Conservation (phyloP, 2,888 invertebrate genomes). For the Sesia bembeciformis region DNA sequence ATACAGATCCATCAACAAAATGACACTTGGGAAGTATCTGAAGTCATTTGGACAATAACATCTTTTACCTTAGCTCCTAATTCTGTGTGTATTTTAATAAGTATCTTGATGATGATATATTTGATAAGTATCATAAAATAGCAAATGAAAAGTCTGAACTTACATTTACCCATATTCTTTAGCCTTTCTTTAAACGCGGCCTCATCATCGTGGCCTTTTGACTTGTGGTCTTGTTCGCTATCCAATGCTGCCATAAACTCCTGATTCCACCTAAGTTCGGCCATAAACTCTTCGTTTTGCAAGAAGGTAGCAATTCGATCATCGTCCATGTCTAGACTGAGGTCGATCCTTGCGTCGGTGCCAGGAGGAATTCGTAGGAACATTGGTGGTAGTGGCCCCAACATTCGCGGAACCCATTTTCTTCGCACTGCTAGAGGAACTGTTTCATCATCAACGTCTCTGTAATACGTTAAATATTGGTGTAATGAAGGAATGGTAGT, state of each 20-base stretch:
- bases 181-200: conserved; percentile 85
- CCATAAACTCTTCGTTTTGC: conserved; percentile 93
- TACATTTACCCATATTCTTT: conserved; percentile 87
- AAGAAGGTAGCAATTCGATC: conserved; percentile 89
- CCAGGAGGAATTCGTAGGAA: conserved; percentile 80
- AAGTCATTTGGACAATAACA: no score
- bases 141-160: conserved; percentile 19
- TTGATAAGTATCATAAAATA: background rate
- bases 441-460: conserved; percentile 56
- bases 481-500: no score
- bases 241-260: conserved; percentile 90
- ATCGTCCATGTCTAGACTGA: conserved; percentile 82
- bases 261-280: conserved; percentile 87
- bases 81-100: no score
- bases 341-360: conserved; percentile 62
- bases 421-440: conserved; percentile 55
- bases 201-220: conserved; percentile 74
- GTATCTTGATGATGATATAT: background rate
- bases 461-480: conserved; percentile 21
- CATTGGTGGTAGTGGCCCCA: conserved; percentile 84
- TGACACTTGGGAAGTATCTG: background rate
- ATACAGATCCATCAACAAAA: background rate
- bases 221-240: conserved; percentile 77
- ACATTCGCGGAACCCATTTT: conserved; percentile 86
- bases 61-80: no score